Percentiles rank a stretch among this genome's conserved stretches.
Evolutionary conservation across 2,888 invertebrate species (phyloP).

Genomic region (Scaptodrosophila latifasciaeformis): DNA sequence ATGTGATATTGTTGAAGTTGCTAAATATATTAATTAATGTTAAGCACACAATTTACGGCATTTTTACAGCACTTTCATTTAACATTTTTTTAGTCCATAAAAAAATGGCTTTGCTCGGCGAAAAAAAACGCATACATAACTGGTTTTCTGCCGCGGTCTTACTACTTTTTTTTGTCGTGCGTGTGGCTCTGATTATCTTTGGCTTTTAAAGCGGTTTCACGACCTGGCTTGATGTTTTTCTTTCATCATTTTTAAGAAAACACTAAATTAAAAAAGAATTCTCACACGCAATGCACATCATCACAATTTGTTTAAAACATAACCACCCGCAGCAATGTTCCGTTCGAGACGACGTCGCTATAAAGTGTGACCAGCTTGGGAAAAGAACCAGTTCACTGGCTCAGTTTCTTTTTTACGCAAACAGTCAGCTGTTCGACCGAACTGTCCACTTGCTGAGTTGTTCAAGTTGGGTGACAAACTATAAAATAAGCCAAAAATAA

Average conservation of each 20-base stretch:
- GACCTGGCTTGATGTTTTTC: not conserved
- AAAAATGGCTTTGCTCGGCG: constrained; percentile 36
- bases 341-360: no score
- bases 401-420: no score
- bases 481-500: no score
- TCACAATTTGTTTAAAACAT: not conserved
- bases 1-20: constrained; percentile 17
- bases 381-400: no score
- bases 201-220: not conserved
- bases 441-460: no score
- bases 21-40: constrained; percentile 41
- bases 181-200: constrained; percentile 6
- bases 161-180: constrained; percentile 26
- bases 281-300: not conserved
- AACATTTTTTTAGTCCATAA: constrained; percentile 48
- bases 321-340: not conserved
- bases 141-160: constrained; percentile 43
- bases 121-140: constrained; percentile 59
- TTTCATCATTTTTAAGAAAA: not conserved
- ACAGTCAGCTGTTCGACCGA: no score
- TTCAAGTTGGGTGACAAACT: no score
- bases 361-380: no score
- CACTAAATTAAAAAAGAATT: no score
- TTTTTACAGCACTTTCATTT: constrained; percentile 55
- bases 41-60: constrained; percentile 26